A percentile compares a stretch with the other conserved stretches of the same genome.
These are phyloP conservation scores for Aethina tumida DNA, from an alignment of 1,140 invertebrate species.

Conservation along the genomic window DNA sequence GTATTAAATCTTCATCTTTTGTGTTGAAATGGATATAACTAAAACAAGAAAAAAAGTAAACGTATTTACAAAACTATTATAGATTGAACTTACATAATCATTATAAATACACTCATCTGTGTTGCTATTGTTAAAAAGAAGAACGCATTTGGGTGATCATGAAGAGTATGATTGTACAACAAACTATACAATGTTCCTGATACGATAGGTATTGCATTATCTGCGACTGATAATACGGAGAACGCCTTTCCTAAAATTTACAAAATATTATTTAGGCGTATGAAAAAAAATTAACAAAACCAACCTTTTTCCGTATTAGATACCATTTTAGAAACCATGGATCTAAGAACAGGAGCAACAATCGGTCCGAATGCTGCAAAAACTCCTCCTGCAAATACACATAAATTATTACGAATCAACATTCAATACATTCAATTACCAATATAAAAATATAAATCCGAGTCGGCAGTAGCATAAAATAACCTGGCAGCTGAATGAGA, in stretches of 20 bases:
- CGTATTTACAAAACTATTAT: slow-evolving; percentile 50
- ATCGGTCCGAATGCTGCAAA: slow-evolving; percentile 60
- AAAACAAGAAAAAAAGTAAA: slow-evolving; percentile 8
- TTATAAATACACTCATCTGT: slow-evolving; percentile 52
- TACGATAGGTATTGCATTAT: slow-evolving; percentile 62
- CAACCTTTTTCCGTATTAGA: slow-evolving; percentile 54
- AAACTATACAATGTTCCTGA: slow-evolving; percentile 59
- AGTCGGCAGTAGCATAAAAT: slow-evolving; percentile 48
- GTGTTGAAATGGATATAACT: slow-evolving; percentile 24
- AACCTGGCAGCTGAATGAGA: slow-evolving; percentile 57
- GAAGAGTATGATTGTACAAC: slow-evolving; percentile 55
- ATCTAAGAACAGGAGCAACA: slow-evolving; percentile 61
- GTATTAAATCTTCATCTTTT: slow-evolving; percentile 15
- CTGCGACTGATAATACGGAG: slow-evolving; percentile 61
- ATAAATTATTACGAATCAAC: neutral
- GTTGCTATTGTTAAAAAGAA: slow-evolving; percentile 60
- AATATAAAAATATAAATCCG: slow-evolving; percentile 47
- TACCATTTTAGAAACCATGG: slow-evolving; percentile 64
- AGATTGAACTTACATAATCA: too few relatives aligned
- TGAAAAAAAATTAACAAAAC: slow-evolving; percentile 1
- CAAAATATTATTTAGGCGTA: slow-evolving; percentile 2
- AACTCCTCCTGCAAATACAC: slow-evolving; percentile 41
- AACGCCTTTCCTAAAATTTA: slow-evolving; percentile 56
- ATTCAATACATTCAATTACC: slow-evolving; percentile 34
- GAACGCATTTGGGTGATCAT: slow-evolving; percentile 44